Conservation (phyloP, 2,113 vertebrate genomes). For the Hyperoodon ampullatus region DNA sequence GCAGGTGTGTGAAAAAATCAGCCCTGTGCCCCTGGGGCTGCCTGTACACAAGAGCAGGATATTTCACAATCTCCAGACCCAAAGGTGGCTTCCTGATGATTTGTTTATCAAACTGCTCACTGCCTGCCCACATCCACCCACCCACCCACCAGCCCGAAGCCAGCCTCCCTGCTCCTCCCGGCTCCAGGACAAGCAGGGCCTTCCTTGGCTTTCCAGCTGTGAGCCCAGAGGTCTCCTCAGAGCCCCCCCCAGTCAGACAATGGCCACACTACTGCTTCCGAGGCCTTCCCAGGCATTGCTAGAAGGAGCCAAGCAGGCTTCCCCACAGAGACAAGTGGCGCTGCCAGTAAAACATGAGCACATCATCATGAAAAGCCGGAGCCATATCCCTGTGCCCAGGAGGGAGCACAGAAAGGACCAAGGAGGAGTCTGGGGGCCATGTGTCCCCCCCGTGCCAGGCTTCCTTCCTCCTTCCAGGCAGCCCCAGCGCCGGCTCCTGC, state of each 20-base stretch:
- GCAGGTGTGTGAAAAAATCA: background rate
- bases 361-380: slow-evolving; percentile 12
- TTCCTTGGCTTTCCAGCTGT: slow-evolving; percentile 26
- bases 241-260: slow-evolving; percentile 68
- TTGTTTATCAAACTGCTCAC: slow-evolving; percentile 61
- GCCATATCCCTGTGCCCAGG: background rate
- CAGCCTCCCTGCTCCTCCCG: slow-evolving; percentile 51
- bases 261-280: slow-evolving; percentile 68
- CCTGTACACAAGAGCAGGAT: background rate
- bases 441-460: slow-evolving; percentile 67
- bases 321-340: background rate
- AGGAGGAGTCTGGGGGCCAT: slow-evolving; percentile 25
- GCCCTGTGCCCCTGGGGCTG: background rate
- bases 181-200: background rate
- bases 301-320: slow-evolving; percentile 59
- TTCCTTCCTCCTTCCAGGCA: slow-evolving; percentile 70
- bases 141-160: slow-evolving; percentile 7
- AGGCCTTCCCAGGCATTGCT: slow-evolving; percentile 71
- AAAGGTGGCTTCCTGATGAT: slow-evolving; percentile 49
- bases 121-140: slow-evolving; percentile 26
- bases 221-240: slow-evolving; percentile 48
- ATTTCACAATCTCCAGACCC: slow-evolving; percentile 21
- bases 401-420: background rate
- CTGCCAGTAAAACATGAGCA: slow-evolving; percentile 17
- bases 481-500: slow-evolving; percentile 58